Evolutionary conservation across 2,888 invertebrate species (phyloP).

Genomic region (Heliconius cydno): DNA sequence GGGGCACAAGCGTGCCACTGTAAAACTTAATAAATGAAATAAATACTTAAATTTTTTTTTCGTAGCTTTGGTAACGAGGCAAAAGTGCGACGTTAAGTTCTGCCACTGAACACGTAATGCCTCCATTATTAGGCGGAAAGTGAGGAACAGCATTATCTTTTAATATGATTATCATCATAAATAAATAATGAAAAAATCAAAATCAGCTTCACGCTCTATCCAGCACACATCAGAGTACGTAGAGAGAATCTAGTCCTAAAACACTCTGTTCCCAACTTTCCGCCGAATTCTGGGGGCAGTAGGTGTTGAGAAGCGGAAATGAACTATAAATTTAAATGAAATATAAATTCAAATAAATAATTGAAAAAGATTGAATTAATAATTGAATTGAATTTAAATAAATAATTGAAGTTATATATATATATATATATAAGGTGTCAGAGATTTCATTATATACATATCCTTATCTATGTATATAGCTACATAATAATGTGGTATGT

Average conservation of each 20-base stretch:
- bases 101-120: not conserved
- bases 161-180: too few species aligned
- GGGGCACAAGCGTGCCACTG: too few species aligned
- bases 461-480: not conserved
- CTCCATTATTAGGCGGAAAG: not conserved
- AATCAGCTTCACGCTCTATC: too few species aligned
- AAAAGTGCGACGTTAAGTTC: too few species aligned
- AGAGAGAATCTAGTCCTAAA: not conserved
- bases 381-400: not conserved
- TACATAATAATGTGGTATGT: constrained; percentile 1
- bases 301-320: not conserved
- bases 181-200: too few species aligned
- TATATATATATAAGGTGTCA: too few species aligned
- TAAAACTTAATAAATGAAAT: too few species aligned
- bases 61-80: too few species aligned
- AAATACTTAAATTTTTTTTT: too few species aligned
- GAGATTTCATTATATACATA: not conserved
- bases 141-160: not conserved
- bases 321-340: not conserved
- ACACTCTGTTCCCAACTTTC: not conserved
- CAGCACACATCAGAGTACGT: not conserved
- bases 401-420: not conserved
- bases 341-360: not conserved
- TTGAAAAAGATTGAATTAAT: too few species aligned
- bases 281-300: not conserved